Conservation (phyloP, 2,888 invertebrate species). For the Agonopterix alstromeriana region DNA sequence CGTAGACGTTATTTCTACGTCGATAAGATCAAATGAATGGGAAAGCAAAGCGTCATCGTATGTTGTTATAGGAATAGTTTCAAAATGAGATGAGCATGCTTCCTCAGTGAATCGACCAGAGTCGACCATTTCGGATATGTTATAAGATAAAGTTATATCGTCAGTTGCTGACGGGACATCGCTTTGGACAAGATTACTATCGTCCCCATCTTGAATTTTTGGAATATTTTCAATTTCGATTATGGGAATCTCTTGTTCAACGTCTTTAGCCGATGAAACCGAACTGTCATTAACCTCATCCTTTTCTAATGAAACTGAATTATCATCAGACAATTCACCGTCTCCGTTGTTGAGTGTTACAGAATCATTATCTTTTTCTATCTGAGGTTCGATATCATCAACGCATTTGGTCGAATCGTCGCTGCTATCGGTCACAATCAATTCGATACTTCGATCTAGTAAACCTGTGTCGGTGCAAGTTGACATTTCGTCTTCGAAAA, state of each 20-base stretch:
- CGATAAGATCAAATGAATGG: slow-evolving; percentile 48
- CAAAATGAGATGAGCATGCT: slow-evolving; percentile 51
- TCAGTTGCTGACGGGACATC: slow-evolving; percentile 37
- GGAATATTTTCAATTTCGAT: background rate
- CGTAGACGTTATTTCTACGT: slow-evolving; percentile 36
- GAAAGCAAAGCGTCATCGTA: slow-evolving; percentile 64
- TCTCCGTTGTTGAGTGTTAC: slow-evolving; percentile 64
- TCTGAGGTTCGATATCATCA: slow-evolving; percentile 55
- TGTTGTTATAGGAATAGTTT: slow-evolving; percentile 30
- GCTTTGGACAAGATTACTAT: slow-evolving; percentile 27
- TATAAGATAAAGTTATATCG: slow-evolving; percentile 44
- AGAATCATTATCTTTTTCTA: slow-evolving; percentile 43
- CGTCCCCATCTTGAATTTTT: slow-evolving; percentile 22
- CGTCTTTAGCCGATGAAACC: background rate
- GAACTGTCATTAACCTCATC: slow-evolving; percentile 1
- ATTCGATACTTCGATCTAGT: slow-evolving; percentile 52
- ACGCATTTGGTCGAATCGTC: slow-evolving; percentile 68
- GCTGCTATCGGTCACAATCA: slow-evolving; percentile 52
- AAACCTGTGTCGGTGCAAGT: slow-evolving; percentile 56
- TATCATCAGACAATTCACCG: slow-evolving; percentile 57
- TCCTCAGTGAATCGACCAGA: slow-evolving; percentile 66
- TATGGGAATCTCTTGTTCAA: background rate
- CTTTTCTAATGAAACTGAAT: slow-evolving; percentile 37
- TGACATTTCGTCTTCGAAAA: slow-evolving; percentile 68
- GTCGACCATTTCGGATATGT: slow-evolving; percentile 54